phyloP scores from a whole-genome alignment of 1,140 invertebrate genomes.

The Drosophila novamexicana region DNA sequence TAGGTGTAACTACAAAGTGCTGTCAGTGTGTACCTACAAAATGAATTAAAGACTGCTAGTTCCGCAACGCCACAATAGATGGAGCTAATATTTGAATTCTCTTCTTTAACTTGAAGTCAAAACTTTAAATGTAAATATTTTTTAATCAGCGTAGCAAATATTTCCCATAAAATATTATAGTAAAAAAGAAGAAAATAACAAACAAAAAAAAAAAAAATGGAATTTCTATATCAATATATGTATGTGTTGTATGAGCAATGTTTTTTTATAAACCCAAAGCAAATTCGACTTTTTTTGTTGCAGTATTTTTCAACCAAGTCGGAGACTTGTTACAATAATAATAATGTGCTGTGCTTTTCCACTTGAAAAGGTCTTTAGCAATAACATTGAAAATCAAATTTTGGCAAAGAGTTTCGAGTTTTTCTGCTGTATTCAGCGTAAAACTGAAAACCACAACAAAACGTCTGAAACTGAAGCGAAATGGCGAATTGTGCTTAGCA shows the following conservation, averaged over 20 bases:
- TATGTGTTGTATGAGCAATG: not conserved
- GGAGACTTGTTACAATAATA: not conserved
- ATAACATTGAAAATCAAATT: slow-evolving; percentile 44
- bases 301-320: not conserved
- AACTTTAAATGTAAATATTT: not conserved
- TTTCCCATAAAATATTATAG: not conserved
- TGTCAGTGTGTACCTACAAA: slow-evolving; percentile 6
- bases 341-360: not conserved
- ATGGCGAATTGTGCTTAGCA: slow-evolving; percentile 60
- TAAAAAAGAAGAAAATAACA: not conserved
- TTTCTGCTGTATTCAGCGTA: slow-evolving; percentile 35
- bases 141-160: not conserved
- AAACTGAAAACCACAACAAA: slow-evolving; percentile 31
- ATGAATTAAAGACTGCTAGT: not conserved
- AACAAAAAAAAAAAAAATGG: not conserved
- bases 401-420: slow-evolving; percentile 29
- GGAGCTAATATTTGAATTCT: not conserved
- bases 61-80: not conserved
- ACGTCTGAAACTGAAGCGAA: slow-evolving; percentile 18
- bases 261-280: too few species aligned
- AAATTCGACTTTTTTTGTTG: too few species aligned
- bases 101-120: not conserved
- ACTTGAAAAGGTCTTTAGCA: slow-evolving; percentile 25
- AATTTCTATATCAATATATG: not conserved
- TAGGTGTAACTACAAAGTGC: not conserved